Base-by-base conservation (phyloP, 2,113 vertebrate genomes). In the Phodopus roborovskii region DNA sequence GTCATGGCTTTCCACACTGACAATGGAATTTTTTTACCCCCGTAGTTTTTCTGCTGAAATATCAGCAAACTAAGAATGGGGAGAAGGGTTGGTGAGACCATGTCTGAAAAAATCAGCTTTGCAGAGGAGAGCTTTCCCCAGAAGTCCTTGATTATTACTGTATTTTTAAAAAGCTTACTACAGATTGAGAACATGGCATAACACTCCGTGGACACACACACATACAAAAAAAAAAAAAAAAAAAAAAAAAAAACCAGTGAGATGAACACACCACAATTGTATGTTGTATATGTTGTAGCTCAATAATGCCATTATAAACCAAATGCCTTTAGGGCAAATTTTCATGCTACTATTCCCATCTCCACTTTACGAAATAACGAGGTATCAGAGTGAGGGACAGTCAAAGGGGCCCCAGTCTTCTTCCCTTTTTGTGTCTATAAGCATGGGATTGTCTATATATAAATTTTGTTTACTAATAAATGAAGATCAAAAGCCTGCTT, bases 51-150 rank as follows among this genome's bases (percentile, higher is more conserved):
- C 77, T 75, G 50, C 26, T 96, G 92, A 79, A 90, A 39, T 48
- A 64, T 24, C 48, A 50, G 48, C 53, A 93, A 78, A 90, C 30
- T 91, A 92, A 92, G 90, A 78, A 94, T 71, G 91, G 53, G 78
- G 93, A 96, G 85, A 93, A 50, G 84, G 26, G 36, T 20, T 19
- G 39, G 45, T 19, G 26, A 19, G 39, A 30, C 15, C 71, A 79
- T 11, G 60, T 28, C 90, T 78, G 45, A 81, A 92, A 92, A 85
- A 85, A 60, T 64, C 50, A 93, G 64, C n/a, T 95, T 33, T 36
- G 71, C 15, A 84, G 74, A 94, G 88, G 3, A 60, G 5, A 71
- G 45, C 53, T 92, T 39, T 73, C 28, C 42, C 71, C 33, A 93
- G 48, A 84, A 75, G 19, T 26, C 73, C 36, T 71, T 36, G 12